Conservation (phyloP, 53 echinoderm and acorn worm genomes). For the Antedon mediterranea region DNA sequence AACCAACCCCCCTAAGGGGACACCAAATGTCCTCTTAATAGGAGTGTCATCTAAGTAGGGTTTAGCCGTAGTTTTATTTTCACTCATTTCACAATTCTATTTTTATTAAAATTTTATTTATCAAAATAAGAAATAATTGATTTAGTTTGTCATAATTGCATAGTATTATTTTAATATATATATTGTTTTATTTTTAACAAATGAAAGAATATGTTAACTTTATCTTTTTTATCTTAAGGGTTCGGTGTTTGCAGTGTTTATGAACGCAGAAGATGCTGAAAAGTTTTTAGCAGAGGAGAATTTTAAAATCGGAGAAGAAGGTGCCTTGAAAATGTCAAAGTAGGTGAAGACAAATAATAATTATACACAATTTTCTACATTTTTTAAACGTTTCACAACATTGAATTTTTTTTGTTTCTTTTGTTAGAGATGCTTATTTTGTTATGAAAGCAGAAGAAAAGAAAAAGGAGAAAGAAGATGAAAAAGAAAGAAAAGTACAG, state of each 20-base stretch:
- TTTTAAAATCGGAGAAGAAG: conserved; percentile 47
- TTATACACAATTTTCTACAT: no score
- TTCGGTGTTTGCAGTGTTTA: conserved; percentile 71
- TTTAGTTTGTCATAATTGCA: no score
- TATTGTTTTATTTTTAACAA: background rate
- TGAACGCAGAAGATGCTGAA: conserved; percentile 27
- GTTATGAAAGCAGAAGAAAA: conserved; percentile 67
- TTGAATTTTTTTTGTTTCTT: background rate
- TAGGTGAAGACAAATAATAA: conserved; percentile 28
- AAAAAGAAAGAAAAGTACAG: conserved; percentile 61
- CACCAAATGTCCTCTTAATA: no score
- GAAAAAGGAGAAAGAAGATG: conserved; percentile 45
- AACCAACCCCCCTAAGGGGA: no score
- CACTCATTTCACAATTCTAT: no score
- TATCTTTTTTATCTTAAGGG: conserved; percentile 41
- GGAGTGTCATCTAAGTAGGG: no score
- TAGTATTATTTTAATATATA: no score
- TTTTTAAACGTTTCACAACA: background rate
- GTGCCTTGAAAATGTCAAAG: conserved; percentile 51
- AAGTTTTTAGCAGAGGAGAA: conserved; percentile 50
- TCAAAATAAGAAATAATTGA: no score
- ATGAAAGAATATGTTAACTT: no score
- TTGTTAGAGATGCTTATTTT: conserved; percentile 67
- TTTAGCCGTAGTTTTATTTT: no score
- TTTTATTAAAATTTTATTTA: no score